Evolutionary conservation across 2,888 invertebrate genomes (phyloP).

Genomic region (Belgica antarctica): DNA sequence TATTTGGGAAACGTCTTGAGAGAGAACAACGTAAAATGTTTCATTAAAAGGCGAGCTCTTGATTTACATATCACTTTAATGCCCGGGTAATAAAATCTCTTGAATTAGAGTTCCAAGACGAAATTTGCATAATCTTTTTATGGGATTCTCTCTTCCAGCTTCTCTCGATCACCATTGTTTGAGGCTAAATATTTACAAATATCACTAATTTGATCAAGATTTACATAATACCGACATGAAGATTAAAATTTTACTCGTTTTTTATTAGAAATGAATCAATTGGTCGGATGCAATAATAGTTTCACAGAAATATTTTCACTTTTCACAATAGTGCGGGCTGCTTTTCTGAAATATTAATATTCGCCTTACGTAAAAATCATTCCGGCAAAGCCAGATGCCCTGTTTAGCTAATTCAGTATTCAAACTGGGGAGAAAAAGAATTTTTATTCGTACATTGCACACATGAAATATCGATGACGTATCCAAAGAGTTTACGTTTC

Average conservation of each 20-base stretch:
- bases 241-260: neutral
- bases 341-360: slow-evolving; percentile 12
- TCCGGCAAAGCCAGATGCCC: slow-evolving; percentile 12
- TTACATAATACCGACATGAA: slow-evolving; percentile 19
- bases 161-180: slow-evolving; percentile 2
- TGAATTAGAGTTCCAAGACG: slow-evolving; percentile 1
- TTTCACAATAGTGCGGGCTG: slow-evolving; percentile 22
- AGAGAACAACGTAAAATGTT: neutral
- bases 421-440: neutral
- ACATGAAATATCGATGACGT: neutral
- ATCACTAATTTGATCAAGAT: slow-evolving; percentile 33
- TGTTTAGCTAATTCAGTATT: neutral
- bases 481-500: neutral
- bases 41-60: slow-evolving; percentile 3
- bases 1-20: slow-evolving; percentile 2
- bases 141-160: neutral
- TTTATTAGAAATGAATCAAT: neutral
- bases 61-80: slow-evolving; percentile 30
- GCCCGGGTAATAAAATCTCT: slow-evolving; percentile 25
- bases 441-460: neutral
- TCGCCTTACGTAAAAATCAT: slow-evolving; percentile 18
- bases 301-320: neutral
- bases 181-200: slow-evolving; percentile 15
- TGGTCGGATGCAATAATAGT: neutral
- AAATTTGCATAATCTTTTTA: slow-evolving; percentile 39